Evolutionary conservation across 2,797 vertebrate species (phyloP).

Genomic region (Mionectes olivaceus): DNA sequence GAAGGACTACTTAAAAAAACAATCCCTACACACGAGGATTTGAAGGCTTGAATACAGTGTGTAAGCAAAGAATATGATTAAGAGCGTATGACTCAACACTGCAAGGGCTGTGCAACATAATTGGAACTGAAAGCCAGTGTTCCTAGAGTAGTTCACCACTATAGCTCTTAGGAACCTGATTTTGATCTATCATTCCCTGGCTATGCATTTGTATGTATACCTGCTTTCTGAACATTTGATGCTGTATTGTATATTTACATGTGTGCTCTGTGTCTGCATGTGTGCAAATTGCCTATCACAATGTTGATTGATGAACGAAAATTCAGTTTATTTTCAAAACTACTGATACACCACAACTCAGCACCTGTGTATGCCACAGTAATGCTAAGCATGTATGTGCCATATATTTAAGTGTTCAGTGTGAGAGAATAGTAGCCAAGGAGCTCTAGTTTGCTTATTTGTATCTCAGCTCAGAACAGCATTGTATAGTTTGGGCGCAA

Average conservation of each 20-base stretch:
- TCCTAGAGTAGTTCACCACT: background rate
- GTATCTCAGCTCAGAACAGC: background rate
- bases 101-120: background rate
- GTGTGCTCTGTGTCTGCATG: background rate
- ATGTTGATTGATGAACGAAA: background rate
- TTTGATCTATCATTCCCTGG: background rate
- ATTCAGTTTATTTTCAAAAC: background rate
- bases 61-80: background rate
- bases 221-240: background rate
- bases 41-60: background rate
- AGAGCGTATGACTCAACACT: background rate
- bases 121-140: background rate
- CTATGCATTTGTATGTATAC: background rate
- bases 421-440: background rate
- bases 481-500: background rate
- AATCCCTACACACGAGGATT: background rate
- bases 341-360: background rate
- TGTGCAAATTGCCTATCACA: background rate
- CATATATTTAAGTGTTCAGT: background rate
- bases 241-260: background rate
- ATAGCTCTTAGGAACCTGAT: background rate
- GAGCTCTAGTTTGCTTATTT: background rate
- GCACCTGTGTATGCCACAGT: background rate
- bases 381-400: background rate
- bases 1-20: background rate